These are phyloP conservation scores for Otolemur garnettii DNA, from an alignment of 2,113 vertebrate species.

Conservation along the genomic window DNA sequence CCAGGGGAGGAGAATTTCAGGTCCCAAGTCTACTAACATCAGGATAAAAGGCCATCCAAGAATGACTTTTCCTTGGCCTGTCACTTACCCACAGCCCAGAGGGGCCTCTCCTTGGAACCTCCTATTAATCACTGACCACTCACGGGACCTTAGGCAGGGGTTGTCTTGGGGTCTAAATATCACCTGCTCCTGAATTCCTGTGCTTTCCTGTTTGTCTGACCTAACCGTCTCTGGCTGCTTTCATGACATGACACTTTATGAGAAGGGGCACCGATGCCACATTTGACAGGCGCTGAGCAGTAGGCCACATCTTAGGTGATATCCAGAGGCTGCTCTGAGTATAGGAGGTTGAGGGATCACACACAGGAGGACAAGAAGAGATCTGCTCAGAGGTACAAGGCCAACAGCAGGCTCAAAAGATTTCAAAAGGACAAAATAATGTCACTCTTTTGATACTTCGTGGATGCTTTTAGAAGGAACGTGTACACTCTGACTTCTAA, in stretches of 20 bases:
- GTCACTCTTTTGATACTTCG: neutral
- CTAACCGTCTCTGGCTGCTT: too few species aligned
- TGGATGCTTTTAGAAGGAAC: rapidly evolving
- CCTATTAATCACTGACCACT: neutral
- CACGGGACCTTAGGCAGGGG: neutral
- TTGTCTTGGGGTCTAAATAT: neutral
- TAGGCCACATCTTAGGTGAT: neutral
- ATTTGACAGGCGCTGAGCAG: neutral
- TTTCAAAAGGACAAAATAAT: neutral
- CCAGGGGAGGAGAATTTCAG: neutral
- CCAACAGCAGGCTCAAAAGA: neutral
- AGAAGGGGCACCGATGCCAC: neutral
- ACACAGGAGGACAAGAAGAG: neutral
- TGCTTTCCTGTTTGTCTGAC: neutral
- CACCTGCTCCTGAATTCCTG: neutral
- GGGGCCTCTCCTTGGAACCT: neutral
- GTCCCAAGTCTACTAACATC: neutral
- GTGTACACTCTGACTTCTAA: neutral
- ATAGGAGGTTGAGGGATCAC: neutral
- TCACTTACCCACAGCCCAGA: neutral
- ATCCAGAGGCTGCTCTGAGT: neutral
- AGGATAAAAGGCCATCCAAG: neutral
- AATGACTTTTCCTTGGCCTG: neutral
- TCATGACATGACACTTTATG: neutral
- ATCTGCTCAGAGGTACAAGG: neutral